These are phyloP conservation scores for Crotalus adamanteus DNA, from an alignment of 2,797 vertebrate species.

Conservation along the genomic window DNA sequence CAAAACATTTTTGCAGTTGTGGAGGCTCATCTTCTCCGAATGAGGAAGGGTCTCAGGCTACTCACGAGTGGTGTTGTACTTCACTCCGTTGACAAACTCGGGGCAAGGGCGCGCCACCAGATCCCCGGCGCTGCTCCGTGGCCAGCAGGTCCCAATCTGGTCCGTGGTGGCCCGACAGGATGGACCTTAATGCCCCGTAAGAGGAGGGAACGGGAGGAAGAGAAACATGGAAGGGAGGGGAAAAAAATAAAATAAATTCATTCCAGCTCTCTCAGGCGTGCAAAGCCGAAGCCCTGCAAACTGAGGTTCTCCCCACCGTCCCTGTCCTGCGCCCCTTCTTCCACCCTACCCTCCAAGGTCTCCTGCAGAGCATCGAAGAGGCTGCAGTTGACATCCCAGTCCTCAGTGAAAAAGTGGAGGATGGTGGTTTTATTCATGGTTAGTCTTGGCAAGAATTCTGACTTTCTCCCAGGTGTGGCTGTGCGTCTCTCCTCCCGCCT, in stretches of 20 bases:
- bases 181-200: constrained; percentile 65
- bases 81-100: constrained; percentile 93
- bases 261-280: constrained; percentile 22
- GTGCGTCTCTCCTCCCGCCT: background rate
- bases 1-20: background rate
- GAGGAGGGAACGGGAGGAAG: constrained; percentile 17
- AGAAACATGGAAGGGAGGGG: background rate
- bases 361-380: constrained; percentile 80
- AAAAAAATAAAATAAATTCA: background rate
- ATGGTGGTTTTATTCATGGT: constrained; percentile 69
- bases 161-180: constrained; percentile 93
- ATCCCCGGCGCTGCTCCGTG: constrained; percentile 81
- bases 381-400: constrained; percentile 92
- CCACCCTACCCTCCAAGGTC: constrained; percentile 82
- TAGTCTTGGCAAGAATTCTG: background rate
- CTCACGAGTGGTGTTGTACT: constrained; percentile 98
- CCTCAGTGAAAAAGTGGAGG: constrained; percentile 74
- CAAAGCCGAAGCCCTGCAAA: constrained; percentile 13
- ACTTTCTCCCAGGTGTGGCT: background rate
- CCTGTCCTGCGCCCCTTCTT: background rate
- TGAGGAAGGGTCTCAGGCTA: constrained; percentile 1
- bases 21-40: background rate
- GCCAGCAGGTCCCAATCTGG: constrained; percentile 99
- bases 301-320: background rate
- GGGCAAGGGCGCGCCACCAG: constrained; percentile 94